Base-by-base conservation (phyloP, 2,113 vertebrate species). In the Fregetta grallaria region DNA sequence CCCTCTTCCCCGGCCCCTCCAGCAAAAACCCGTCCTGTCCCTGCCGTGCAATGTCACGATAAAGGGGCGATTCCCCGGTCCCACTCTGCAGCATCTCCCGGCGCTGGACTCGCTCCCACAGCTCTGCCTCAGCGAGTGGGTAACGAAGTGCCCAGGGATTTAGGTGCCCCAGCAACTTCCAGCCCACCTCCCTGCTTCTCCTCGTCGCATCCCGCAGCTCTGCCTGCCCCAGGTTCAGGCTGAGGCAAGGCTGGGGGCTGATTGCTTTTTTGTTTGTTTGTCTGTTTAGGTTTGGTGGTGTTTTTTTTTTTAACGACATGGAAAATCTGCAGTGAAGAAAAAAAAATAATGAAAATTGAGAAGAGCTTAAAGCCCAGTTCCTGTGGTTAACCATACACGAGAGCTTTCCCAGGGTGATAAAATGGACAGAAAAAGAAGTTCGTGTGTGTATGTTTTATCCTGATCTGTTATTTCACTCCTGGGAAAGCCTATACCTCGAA, bases 351-450 rank as follows among this genome's bases (percentile, higher is more conserved):
- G 56, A 61, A 32, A 75, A 92, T 83, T 52, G 77, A 89, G 91
- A 78, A 53, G 76, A 81, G 86, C 83, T 87, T 68, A 66, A 85
- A 96, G 79, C 94, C 63, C 44, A 20, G 66, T 72, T 95, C 91
- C 94, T 94, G 79, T 45, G 91, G 89, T 91, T 82, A 92, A 78
- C 91, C 95, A 58, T 74, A 59, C 72, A 58, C 32, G 66, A 92
- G 91, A 87, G 94, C 87, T 95, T 93, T 95, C 83, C 90, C 90
- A 78, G 94, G 88, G 92, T 68, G 94, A 88, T 75, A 89, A 95
- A 88, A 94, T n/a, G 92, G 91, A 50, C 91, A 94, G 92, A 92
- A 45, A 78, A 86, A 68, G 88, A 91, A 96, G 90, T 95, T 94
- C n/a, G 26, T 15, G 61, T 63, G 61, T 47, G 67, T 19, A 6